These are phyloP conservation scores for Alitta virens DNA, from an alignment of 2,888 invertebrate species.

Conservation along the genomic window DNA sequence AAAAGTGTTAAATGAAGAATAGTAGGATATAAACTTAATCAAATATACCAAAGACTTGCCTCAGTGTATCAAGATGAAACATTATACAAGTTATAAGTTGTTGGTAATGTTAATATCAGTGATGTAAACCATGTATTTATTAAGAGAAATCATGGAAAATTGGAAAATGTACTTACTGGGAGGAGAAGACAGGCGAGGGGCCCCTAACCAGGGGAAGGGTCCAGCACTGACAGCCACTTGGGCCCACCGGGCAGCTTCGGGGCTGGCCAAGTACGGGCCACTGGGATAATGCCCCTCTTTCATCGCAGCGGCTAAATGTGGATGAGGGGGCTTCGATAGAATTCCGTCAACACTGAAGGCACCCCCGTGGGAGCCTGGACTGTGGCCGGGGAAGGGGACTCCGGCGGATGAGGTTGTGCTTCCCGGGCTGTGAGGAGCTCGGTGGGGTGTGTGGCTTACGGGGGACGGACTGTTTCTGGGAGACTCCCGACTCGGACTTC, in stretches of 20 bases:
- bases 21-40: no score
- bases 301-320: neutral
- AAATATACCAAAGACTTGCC: no score
- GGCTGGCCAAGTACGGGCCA: neutral
- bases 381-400: neutral
- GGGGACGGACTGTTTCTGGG: neutral
- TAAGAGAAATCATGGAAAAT: no score
- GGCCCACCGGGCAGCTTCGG: constrained; percentile 14
- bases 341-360: constrained; percentile 13
- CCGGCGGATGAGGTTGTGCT: neutral
- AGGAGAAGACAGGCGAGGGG: neutral
- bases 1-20: no score
- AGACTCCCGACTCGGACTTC: neutral
- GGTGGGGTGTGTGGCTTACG: no score
- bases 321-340: neutral
- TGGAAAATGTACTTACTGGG: neutral
- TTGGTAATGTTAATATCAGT: no score
- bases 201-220: constrained; percentile 11
- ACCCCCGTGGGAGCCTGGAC: neutral
- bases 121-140: no score
- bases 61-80: no score
- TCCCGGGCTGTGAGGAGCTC: neutral
- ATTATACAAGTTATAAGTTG: no score
- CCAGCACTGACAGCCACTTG: neutral
- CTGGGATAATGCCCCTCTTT: neutral